Evolutionary conservation across 2,797 vertebrate genomes (phyloP).

Genomic region (Malacoraja senta): DNA sequence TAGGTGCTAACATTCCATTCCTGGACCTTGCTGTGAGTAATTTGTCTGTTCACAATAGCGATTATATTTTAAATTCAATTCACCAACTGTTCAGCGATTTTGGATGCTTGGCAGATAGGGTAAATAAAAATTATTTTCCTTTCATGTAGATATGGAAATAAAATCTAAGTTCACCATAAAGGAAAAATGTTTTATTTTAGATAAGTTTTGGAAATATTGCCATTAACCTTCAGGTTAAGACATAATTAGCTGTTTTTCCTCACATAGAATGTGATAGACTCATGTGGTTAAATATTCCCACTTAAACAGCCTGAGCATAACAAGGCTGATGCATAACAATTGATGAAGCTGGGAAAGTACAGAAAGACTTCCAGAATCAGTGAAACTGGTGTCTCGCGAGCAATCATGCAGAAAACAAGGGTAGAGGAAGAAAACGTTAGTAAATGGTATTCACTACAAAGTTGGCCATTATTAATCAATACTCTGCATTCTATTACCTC

Average conservation of each 20-base stretch:
- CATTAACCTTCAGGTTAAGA: neutral
- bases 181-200: neutral
- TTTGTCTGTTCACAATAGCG: too few species aligned
- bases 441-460: neutral
- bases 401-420: neutral
- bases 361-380: neutral
- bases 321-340: neutral
- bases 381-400: neutral
- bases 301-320: neutral
- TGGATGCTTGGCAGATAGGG: too few species aligned
- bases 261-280: neutral
- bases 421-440: neutral
- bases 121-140: too few species aligned
- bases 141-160: neutral
- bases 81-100: too few species aligned
- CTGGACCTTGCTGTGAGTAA: too few species aligned
- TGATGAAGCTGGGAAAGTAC: neutral
- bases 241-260: neutral
- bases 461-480: too few species aligned
- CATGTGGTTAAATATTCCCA: neutral
- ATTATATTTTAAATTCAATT: too few species aligned
- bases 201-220: neutral
- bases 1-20: too few species aligned
- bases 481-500: too few species aligned
- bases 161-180: neutral